phyloP scores from a whole-genome alignment of 2,888 invertebrate species.

The Apodemia zela region DNA sequence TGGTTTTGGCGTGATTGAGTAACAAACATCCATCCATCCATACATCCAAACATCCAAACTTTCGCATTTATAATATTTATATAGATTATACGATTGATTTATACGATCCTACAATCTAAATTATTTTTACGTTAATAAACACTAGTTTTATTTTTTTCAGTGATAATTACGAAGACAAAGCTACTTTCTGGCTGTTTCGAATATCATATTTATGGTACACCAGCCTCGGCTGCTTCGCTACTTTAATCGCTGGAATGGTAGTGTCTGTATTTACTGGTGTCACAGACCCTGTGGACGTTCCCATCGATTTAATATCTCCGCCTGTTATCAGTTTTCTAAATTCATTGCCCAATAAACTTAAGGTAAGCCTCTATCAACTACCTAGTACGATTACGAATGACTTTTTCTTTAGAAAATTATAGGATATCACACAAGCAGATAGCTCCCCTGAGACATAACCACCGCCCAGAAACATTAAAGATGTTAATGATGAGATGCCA shows the following conservation, averaged over 20 bases:
- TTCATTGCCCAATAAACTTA: slow-evolving; percentile 66
- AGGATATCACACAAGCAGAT: too few species aligned
- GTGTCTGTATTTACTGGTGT: slow-evolving; percentile 85
- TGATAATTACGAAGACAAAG: slow-evolving; percentile 41
- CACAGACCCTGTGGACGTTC: slow-evolving; percentile 81
- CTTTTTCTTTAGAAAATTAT: too few species aligned
- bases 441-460: too few species aligned
- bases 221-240: slow-evolving; percentile 87
- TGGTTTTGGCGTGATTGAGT: too few species aligned
- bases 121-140: not conserved
- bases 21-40: too few species aligned
- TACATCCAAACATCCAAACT: too few species aligned
- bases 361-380: slow-evolving; percentile 46
- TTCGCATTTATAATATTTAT: too few species aligned
- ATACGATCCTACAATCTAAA: too few species aligned
- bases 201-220: slow-evolving; percentile 96
- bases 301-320: slow-evolving; percentile 85
- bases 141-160: not conserved
- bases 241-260: slow-evolving; percentile 85
- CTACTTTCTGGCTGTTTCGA: slow-evolving; percentile 82
- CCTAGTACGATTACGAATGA: too few species aligned
- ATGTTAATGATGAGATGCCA: too few species aligned
- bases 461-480: too few species aligned
- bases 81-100: too few species aligned
- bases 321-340: slow-evolving; percentile 80